A percentile compares a stretch with the other conserved stretches of the same genome.
Evolutionary conservation across 2,113 vertebrate species (phyloP).

Genomic region (Petromus typicus): DNA sequence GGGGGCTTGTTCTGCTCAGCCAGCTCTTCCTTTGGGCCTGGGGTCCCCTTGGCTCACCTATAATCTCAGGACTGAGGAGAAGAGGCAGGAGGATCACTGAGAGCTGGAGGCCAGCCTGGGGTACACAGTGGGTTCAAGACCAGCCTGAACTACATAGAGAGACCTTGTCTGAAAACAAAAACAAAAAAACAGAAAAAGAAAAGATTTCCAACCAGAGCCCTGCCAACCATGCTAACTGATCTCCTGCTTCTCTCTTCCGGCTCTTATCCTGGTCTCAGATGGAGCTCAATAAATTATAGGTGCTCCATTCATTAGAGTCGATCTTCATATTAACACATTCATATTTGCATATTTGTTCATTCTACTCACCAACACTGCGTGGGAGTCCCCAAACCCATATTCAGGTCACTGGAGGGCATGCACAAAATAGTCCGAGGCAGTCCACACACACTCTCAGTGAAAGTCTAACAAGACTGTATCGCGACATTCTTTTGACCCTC

Average conservation of each 20-base stretch:
- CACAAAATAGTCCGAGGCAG: no score
- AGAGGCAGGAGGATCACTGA: background rate
- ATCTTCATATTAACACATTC: background rate
- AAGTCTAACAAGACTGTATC: accelerated
- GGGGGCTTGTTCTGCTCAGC: background rate
- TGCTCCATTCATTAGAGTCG: background rate
- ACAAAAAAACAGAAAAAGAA: no score
- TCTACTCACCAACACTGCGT: background rate
- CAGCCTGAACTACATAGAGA: background rate
- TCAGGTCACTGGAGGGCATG: background rate
- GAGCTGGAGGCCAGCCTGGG: background rate
- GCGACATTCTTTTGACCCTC: background rate
- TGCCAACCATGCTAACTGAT: background rate
- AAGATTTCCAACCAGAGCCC: background rate
- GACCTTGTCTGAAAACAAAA: background rate
- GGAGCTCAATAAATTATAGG: accelerated
- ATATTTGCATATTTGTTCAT: background rate
- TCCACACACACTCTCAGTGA: background rate
- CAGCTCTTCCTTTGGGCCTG: background rate
- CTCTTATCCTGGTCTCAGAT: no score
- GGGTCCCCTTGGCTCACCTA: background rate
- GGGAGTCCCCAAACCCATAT: background rate
- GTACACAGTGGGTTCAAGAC: background rate
- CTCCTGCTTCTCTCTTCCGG: background rate
- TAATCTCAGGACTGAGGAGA: background rate